A percentile compares a stretch with the other conserved stretches of the same genome.
phyloP scores from a whole-genome alignment of 2,888 invertebrate genomes.

The Sphaeridia pumilis region DNA sequence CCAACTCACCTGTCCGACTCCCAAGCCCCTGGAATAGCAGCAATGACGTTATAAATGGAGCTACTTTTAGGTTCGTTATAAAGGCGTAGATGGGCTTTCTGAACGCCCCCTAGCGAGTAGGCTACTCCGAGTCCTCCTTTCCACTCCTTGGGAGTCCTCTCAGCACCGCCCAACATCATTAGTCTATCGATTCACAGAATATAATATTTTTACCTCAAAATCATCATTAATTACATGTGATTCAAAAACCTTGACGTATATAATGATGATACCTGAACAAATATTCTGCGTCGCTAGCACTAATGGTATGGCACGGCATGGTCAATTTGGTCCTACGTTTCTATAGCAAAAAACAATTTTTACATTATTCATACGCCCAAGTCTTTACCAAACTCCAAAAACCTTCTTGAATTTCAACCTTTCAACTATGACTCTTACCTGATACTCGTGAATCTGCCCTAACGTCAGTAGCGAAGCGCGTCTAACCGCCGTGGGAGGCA shows the following conservation, averaged over 20 bases:
- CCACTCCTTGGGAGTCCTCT: slow-evolving; percentile 24
- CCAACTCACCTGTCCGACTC: slow-evolving; percentile 35
- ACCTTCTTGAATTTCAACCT: not conserved
- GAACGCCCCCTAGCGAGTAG: slow-evolving; percentile 24
- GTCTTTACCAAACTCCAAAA: too few relatives aligned
- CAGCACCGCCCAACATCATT: slow-evolving; percentile 26
- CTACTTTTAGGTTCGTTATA: slow-evolving; percentile 30
- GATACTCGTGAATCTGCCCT: slow-evolving; percentile 33
- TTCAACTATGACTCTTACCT: slow-evolving; percentile 29
- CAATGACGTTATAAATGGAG: slow-evolving; percentile 33
- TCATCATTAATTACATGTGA: too few relatives aligned
- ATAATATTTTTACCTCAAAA: not conserved
- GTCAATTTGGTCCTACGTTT: slow-evolving; percentile 26
- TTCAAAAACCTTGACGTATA: too few relatives aligned
- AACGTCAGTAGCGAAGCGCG: slow-evolving; percentile 31
- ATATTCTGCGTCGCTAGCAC: slow-evolving; percentile 31
- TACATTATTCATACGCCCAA: too few relatives aligned
- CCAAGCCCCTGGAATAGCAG: slow-evolving; percentile 34
- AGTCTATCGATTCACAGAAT: slow-evolving; percentile 13
- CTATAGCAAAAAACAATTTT: slow-evolving; percentile 19
- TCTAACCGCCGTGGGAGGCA: slow-evolving; percentile 25
- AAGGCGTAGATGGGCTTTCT: slow-evolving; percentile 28
- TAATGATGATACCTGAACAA: slow-evolving; percentile 28
- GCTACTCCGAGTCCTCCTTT: slow-evolving; percentile 27
- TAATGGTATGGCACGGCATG: slow-evolving; percentile 32